Conservation (phyloP, 2,797 vertebrate genomes). For the Heterohyrax brucei region DNA sequence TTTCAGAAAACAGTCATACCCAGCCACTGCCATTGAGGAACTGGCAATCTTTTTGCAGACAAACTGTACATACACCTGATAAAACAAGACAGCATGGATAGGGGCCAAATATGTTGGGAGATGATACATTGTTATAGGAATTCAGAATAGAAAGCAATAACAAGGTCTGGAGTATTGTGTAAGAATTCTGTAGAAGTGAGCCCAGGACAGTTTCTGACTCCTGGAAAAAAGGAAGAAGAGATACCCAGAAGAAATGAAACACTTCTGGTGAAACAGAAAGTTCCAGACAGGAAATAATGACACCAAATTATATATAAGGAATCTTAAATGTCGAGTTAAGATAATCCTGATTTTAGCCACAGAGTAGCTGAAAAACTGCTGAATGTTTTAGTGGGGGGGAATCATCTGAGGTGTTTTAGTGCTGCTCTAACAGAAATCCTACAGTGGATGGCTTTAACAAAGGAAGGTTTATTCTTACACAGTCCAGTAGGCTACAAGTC, state of each 20-base stretch:
- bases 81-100: neutral
- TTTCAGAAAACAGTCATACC: conserved; percentile 57
- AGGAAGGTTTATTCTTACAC: too few relatives aligned
- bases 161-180: neutral
- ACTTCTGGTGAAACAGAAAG: conserved; percentile 35
- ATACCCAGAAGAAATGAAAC: neutral
- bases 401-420: too few relatives aligned
- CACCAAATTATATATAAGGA: conserved; percentile 56
- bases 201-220: neutral
- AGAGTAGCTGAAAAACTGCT: conserved; percentile 64
- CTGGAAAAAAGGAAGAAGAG: neutral
- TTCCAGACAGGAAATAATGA: conserved; percentile 74
- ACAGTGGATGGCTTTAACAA: too few relatives aligned
- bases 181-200: neutral
- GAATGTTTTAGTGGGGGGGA: conserved; percentile 62
- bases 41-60: neutral
- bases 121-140: neutral
- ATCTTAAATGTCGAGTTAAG: conserved; percentile 60
- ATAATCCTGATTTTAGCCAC: conserved; percentile 70
- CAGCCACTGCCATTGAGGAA: neutral
- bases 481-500: too few relatives aligned
- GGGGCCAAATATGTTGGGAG: neutral
- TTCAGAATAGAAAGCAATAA: neutral
- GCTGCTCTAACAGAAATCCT: too few relatives aligned
- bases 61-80: neutral